phyloP scores from a whole-genome alignment of 92 coral and sea anemone genomes.

The Phymanthus crucifer region DNA sequence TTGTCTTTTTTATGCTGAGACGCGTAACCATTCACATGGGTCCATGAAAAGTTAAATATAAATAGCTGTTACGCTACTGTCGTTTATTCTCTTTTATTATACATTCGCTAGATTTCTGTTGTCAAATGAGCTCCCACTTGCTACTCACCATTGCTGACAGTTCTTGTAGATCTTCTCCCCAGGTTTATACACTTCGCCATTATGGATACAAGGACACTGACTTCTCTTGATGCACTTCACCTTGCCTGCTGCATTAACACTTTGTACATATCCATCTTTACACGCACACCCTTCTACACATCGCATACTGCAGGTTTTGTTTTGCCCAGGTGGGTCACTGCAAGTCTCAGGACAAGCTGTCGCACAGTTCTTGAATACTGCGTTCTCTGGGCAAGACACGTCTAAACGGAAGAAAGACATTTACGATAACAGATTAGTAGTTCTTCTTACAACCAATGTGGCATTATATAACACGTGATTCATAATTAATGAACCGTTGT shows the following conservation, averaged over 20 bases:
- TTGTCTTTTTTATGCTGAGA: too few species aligned
- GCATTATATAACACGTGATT: too few species aligned
- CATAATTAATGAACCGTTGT: too few species aligned
- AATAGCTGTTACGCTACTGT: too few species aligned
- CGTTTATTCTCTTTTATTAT: too few species aligned
- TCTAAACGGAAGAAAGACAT: slow-evolving; percentile 1
- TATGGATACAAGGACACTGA: slow-evolving; percentile 60
- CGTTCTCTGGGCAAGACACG: slow-evolving; percentile 65
- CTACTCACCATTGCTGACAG: slow-evolving; percentile 60
- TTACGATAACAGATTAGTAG: neutral
- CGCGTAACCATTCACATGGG: too few species aligned
- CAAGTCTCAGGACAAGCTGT: slow-evolving; percentile 70
- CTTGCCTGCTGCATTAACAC: slow-evolving; percentile 54
- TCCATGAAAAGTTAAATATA: too few species aligned
- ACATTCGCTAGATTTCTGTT: too few species aligned
- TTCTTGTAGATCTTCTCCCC: slow-evolving; percentile 49
- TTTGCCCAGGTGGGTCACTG: slow-evolving; percentile 54
- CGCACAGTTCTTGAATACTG: slow-evolving; percentile 59
- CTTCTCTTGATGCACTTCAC: slow-evolving; percentile 54
- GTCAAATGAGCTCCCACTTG: neutral
- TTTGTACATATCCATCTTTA: slow-evolving; percentile 61
- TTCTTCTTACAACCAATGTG: too few species aligned
- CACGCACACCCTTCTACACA: slow-evolving; percentile 82
- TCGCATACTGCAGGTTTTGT: slow-evolving; percentile 61
- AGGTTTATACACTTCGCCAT: slow-evolving; percentile 58